phyloP scores from a whole-genome alignment of 2,113 vertebrate species.

The Rhagologus leucostigma region DNA sequence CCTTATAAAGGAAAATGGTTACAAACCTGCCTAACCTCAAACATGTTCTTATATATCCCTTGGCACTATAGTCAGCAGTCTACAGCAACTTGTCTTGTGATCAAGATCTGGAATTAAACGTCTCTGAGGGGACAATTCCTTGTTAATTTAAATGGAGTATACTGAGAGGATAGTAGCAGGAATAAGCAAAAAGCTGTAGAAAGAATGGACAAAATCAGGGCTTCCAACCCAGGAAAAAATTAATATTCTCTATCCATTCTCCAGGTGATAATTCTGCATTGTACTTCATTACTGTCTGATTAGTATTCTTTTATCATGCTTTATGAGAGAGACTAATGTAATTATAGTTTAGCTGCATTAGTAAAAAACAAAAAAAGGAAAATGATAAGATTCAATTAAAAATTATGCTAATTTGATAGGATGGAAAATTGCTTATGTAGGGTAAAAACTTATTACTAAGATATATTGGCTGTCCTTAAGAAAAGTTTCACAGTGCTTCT shows the following conservation, averaged over 20 bases:
- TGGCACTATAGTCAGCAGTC: not conserved
- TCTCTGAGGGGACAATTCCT: not conserved
- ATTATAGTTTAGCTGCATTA: constrained; percentile 25
- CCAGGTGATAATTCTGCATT: not conserved
- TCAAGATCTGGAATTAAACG: not conserved
- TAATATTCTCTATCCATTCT: not conserved
- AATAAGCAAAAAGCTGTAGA: not conserved
- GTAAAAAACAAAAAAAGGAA: not conserved
- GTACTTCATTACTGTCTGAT: not conserved
- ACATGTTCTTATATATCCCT: not conserved
- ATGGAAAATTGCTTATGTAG: constrained; percentile 12
- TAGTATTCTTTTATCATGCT: constrained; percentile 16
- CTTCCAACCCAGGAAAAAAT: not conserved
- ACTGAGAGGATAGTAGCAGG: not conserved
- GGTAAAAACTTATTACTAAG: not conserved
- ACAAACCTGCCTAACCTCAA: not conserved
- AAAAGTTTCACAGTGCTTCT: constrained; percentile 5
- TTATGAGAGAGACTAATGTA: constrained; percentile 7
- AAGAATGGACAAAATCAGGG: not conserved
- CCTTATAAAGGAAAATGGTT: not conserved
- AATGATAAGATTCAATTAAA: constrained; percentile 42
- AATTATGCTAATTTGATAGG: constrained; percentile 36
- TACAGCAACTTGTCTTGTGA: not conserved
- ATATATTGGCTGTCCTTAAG: not conserved
- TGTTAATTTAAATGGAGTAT: not conserved